A percentile compares a stretch with the other conserved stretches of the same genome.
Evolutionary conservation across 1,140 invertebrate species (phyloP).

Genomic region (Wasmannia auropunctata): DNA sequence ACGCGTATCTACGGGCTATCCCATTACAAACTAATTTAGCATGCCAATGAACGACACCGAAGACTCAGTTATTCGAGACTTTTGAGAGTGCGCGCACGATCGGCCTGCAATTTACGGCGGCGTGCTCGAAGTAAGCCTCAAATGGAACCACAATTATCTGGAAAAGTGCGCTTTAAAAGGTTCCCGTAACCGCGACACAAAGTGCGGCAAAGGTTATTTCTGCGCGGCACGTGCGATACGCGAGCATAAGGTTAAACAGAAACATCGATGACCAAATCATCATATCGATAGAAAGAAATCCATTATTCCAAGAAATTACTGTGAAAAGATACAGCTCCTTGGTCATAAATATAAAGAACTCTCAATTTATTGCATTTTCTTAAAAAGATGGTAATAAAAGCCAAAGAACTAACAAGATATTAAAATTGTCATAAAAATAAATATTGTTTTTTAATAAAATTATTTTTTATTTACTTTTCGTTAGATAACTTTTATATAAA

Average conservation of each 20-base stretch:
- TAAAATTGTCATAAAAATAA: no score
- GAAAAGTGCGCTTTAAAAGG: slow-evolving; percentile 50
- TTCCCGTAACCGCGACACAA: background rate
- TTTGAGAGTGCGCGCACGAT: slow-evolving; percentile 32
- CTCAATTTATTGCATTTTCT: no score
- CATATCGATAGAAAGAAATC: background rate
- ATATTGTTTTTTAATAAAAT: no score
- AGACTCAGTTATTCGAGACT: slow-evolving; percentile 50
- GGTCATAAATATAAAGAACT: no score
- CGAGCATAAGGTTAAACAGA: slow-evolving; percentile 29
- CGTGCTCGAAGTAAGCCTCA: slow-evolving; percentile 48
- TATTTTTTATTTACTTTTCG: no score
- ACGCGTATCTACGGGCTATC: slow-evolving; percentile 7
- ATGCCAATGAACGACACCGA: slow-evolving; percentile 25
- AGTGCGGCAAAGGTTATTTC: slow-evolving; percentile 25
- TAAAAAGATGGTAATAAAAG: no score
- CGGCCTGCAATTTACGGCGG: slow-evolving; percentile 40
- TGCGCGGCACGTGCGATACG: slow-evolving; percentile 4
- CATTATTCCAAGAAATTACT: background rate
- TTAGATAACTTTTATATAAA: no score
- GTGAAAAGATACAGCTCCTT: background rate
- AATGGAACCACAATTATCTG: slow-evolving; percentile 55
- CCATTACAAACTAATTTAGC: slow-evolving; percentile 54
- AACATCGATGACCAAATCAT: background rate
- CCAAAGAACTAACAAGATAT: no score